These are phyloP conservation scores for Phycodurus eques DNA, from an alignment of 2,113 vertebrate genomes.

Conservation along the genomic window DNA sequence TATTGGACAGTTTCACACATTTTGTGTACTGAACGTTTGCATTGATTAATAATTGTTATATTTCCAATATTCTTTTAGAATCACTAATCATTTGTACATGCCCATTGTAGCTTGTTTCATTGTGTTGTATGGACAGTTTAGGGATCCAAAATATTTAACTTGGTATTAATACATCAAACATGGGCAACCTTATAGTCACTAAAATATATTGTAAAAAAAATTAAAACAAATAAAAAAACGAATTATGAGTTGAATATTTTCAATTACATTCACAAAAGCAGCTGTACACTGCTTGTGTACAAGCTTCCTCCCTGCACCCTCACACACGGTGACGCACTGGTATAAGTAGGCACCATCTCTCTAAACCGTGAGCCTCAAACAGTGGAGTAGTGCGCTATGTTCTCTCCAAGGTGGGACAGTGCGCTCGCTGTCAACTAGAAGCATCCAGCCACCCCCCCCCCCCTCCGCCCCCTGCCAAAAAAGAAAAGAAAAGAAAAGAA, in stretches of 20 bases:
- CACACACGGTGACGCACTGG: constrained; percentile 68
- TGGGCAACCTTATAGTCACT: not conserved
- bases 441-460: not conserved
- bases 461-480: no score
- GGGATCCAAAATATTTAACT: no score
- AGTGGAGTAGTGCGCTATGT: constrained; percentile 41
- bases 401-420: constrained; percentile 11
- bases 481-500: no score
- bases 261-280: not conserved
- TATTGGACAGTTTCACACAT: no score
- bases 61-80: no score
- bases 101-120: no score
- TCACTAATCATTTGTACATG: no score
- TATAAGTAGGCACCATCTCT: constrained; percentile 67
- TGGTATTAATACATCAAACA: no score
- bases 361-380: constrained; percentile 41
- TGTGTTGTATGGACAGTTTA: no score
- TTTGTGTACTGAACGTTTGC: no score
- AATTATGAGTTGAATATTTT: not conserved
- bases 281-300: not conserved
- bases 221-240: no score
- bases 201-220: not conserved
- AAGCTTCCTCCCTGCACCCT: constrained; percentile 36
- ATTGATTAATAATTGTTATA: no score
- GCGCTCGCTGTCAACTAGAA: constrained; percentile 20